Evolutionary conservation across 2,113 vertebrate species (phyloP).

Genomic region (Amia ocellicauda): DNA sequence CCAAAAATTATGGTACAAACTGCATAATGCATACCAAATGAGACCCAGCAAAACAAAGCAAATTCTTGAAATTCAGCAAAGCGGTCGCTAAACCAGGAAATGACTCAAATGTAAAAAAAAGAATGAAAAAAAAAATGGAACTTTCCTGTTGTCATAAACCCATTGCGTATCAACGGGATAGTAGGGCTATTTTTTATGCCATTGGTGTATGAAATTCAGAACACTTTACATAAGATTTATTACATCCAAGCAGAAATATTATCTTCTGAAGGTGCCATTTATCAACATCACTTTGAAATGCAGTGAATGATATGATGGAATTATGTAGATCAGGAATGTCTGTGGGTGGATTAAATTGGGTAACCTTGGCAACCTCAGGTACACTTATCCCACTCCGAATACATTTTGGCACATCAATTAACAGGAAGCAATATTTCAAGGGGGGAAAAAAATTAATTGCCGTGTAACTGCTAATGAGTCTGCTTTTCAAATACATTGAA

Average conservation of each 20-base stretch:
- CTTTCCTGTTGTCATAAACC: slow-evolving; percentile 40
- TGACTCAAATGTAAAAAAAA: slow-evolving; percentile 33
- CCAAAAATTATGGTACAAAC: neutral
- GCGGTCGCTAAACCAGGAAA: slow-evolving; percentile 67
- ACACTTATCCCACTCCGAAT: slow-evolving; percentile 63
- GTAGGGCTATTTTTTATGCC: slow-evolving; percentile 26
- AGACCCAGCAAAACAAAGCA: neutral
- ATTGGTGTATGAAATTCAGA: slow-evolving; percentile 58
- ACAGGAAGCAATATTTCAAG: slow-evolving; percentile 28
- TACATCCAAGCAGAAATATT: slow-evolving; percentile 94
- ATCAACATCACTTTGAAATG: slow-evolving; percentile 85
- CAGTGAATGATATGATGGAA: slow-evolving; percentile 88
- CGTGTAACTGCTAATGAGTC: slow-evolving; percentile 29
- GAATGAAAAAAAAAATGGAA: slow-evolving; percentile 22
- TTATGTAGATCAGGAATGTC: slow-evolving; percentile 96
- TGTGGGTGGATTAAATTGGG: slow-evolving; percentile 88
- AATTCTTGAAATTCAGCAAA: slow-evolving; percentile 53
- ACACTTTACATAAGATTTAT: slow-evolving; percentile 88
- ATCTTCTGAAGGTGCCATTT: slow-evolving; percentile 87
- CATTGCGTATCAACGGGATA: slow-evolving; percentile 21
- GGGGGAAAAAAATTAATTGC: slow-evolving; percentile 28
- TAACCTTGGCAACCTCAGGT: slow-evolving; percentile 98
- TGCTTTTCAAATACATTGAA: neutral
- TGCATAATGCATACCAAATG: neutral
- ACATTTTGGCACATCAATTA: slow-evolving; percentile 48